These are phyloP conservation scores for Gobius niger DNA, from an alignment of 2,113 vertebrate genomes.

Conservation along the genomic window DNA sequence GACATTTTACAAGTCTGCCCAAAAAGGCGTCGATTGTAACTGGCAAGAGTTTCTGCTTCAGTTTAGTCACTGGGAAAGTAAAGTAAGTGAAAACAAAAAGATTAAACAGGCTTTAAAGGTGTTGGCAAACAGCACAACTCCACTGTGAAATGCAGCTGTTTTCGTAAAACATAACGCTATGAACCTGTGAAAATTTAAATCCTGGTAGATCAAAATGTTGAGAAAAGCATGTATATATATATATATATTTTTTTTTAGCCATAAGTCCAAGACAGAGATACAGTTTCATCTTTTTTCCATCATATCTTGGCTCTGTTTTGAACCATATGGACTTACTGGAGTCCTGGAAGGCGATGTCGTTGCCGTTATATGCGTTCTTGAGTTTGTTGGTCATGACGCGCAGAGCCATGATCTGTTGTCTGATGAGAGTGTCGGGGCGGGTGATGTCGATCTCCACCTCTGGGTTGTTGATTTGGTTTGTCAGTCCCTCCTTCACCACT, in stretches of 20 bases:
- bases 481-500: constrained; percentile 94
- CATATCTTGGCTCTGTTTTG: neutral
- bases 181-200: neutral
- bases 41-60: neutral
- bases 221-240: too few species aligned
- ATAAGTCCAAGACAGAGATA: neutral
- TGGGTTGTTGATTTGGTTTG: constrained; percentile 96
- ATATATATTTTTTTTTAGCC: too few species aligned
- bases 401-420: constrained; percentile 97
- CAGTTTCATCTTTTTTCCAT: neutral
- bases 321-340: constrained; percentile 82
- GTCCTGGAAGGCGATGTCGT: constrained; percentile 97
- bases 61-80: neutral
- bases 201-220: too few species aligned
- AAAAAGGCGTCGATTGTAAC: neutral
- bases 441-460: constrained; percentile 98
- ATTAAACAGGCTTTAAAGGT: neutral
- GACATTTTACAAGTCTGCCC: neutral
- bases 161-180: neutral
- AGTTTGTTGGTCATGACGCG: constrained; percentile 97
- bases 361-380: constrained; percentile 93
- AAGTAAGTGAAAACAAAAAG: neutral
- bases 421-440: constrained; percentile 91
- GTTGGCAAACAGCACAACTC: neutral
- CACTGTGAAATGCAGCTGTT: neutral